Base-by-base conservation (phyloP, 2,113 vertebrate genomes). In the Nycticorax nycticorax region DNA sequence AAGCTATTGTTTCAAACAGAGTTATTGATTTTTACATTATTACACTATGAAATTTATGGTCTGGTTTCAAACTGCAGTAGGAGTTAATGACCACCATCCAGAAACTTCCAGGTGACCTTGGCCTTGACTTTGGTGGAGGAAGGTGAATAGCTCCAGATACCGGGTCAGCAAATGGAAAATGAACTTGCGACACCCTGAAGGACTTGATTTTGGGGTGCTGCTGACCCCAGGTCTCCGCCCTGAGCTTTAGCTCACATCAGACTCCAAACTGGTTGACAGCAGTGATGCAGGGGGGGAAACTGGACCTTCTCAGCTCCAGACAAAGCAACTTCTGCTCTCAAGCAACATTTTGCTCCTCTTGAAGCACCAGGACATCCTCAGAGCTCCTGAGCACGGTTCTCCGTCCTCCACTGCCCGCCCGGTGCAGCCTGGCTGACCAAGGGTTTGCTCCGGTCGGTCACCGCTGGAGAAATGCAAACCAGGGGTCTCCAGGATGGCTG, bases 11-110 rank as follows among this genome's bases (percentile, higher is more conserved):
- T 97, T 95, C 97, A 95, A 96, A 94, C 93, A 95, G 96, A 93
- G 85, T 86, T 98, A 98, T 98, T 93, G 98, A 97, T 97, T 98
- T 98, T 95, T 97, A 96, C 95, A 97, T 98, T 98, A 98, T 97
- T 97, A 96, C 97, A 95, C 94, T 87, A 97, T 85, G 91, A 97
- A 97, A 98, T 97, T 97, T 98, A 98, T 98, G 95, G 96, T 92
- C 91, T 96, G 94, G 93, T 97, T 97, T 97, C 95, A 97, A 96
- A 96, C 93, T 94, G 96, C 96, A 96, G 88, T 97, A 94, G 97
- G 96, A 97, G 95, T 96, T 96, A 95, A 97, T 94, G 96, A 96
- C 69, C 83, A 96, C 72, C 85, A 84, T 94, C 95, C 90, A 96
- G 96, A 96, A 95, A 91, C 92, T 97, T 96, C 93, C 92, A 88